Percentiles rank a stretch among this genome's conserved stretches.
Evolutionary conservation across 2,113 vertebrate genomes (phyloP).

Genomic region (Heterocephalus glaber): DNA sequence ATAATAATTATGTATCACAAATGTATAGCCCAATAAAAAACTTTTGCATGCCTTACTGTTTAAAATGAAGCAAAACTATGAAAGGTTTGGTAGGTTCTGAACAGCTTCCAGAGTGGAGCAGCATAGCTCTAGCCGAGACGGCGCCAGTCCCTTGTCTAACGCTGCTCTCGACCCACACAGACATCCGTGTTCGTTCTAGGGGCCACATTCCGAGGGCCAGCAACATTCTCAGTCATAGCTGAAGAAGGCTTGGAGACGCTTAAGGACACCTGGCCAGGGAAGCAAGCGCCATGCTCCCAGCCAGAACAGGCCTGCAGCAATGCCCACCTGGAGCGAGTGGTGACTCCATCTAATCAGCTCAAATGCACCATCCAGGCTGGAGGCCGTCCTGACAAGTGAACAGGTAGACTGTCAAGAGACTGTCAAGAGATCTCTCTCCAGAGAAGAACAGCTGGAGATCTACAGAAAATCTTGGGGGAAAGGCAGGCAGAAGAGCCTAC

Average conservation of each 20-base stretch:
- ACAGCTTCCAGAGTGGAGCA: background rate
- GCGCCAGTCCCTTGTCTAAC: background rate
- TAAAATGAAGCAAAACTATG: background rate
- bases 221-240: background rate
- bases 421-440: background rate
- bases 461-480: background rate
- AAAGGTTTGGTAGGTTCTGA: background rate
- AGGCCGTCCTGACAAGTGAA: background rate
- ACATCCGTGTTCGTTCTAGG: background rate
- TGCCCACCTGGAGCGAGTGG: background rate
- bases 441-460: background rate
- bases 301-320: background rate
- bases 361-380: background rate
- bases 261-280: too few relatives aligned
- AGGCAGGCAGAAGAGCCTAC: background rate
- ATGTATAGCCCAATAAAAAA: background rate
- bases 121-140: background rate
- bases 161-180: background rate
- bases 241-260: too few relatives aligned
- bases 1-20: background rate
- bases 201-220: background rate
- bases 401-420: too few relatives aligned
- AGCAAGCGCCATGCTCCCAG: background rate
- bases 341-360: background rate
- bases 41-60: background rate